Evolutionary conservation across 2,113 vertebrate genomes (phyloP), one percentile per base, ranked within the genome.

Genomic region (Nothobranchius furzeri): DNA sequence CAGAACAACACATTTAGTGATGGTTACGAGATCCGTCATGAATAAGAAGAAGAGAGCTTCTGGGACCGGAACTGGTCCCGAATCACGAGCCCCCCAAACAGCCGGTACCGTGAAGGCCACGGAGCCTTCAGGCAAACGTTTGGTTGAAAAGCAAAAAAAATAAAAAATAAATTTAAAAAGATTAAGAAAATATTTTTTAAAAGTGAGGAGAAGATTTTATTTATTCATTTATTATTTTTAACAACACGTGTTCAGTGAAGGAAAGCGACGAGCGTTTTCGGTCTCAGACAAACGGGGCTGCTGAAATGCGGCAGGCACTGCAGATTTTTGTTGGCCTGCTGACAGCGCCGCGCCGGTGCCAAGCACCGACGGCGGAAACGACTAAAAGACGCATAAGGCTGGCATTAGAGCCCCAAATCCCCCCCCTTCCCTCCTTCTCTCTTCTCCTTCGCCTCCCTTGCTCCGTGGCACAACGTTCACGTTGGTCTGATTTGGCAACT

Each of bases 261-360:
- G 49, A 20, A 1, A 40, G 14, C 5, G 35, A 56, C 64, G 72
- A 24, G 68, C 52, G 57, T 64, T 12, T 37, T 15, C 11, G 70
- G 7, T 40, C 37, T 40, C 37, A 40, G 37, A 6, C 37, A 40
- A 40, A 40, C 37, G 37, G 92, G 76, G 94, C 94, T 87, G 90
- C 91, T 91, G 92, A 95, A 94, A 96, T 95, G 94, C 93, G 92
- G 94, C 96, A 96, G 94, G 87, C 95, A 95, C 95, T 96, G 96
- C 95, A 95, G 96, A 95, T 95, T 94, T 95, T 96, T 89, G 92
- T 95, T 98, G 96, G 96, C 96, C 94, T 93, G 66, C 81, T 95
- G 95, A 96, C 96, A 96, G 91, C 65, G 90, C 20, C 48, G 89
- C 91, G 93, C 90, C 91, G 79, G 92, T 95, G 96, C 96, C 96